Conservation (phyloP, 2,888 invertebrate genomes). For the Limulus polyphemus region DNA sequence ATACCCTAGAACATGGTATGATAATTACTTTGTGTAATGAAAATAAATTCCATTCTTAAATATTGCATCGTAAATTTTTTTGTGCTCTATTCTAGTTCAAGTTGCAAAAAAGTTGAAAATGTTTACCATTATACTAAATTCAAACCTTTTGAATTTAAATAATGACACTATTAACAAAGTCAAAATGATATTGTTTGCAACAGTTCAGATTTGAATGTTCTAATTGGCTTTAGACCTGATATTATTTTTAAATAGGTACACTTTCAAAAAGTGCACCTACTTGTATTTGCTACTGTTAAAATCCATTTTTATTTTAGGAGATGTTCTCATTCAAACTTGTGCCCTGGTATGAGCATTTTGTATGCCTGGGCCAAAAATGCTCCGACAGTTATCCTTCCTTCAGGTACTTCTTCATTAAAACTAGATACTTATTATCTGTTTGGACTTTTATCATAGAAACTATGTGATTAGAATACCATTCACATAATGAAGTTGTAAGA, state of each 20-base stretch:
- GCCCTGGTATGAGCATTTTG: slow-evolving; percentile 39
- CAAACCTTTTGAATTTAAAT: neutral
- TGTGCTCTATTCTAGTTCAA: too few species aligned
- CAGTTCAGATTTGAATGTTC: too few species aligned
- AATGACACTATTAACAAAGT: neutral
- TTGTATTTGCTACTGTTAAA: neutral
- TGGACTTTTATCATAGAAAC: neutral
- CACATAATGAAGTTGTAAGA: too few species aligned
- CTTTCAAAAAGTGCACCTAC: too few species aligned
- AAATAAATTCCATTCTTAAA: too few species aligned
- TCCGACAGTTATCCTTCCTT: slow-evolving; percentile 42
- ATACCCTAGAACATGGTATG: slow-evolving; percentile 22
- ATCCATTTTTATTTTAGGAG: slow-evolving; percentile 34
- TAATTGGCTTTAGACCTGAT: too few species aligned
- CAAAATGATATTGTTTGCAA: neutral
- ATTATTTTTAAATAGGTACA: too few species aligned
- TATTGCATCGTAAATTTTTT: too few species aligned
- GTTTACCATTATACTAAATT: neutral
- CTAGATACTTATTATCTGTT: neutral
- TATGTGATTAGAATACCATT: neutral
- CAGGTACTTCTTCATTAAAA: slow-evolving; percentile 30
- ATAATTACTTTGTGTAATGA: slow-evolving; percentile 2
- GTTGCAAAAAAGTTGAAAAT: neutral
- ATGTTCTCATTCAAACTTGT: slow-evolving; percentile 41
- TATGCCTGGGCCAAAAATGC: slow-evolving; percentile 52